Evolutionary conservation across 2,113 vertebrate species (phyloP), one percentile per base, ranked within the genome.

Genomic region (Dasypus novemcinctus): DNA sequence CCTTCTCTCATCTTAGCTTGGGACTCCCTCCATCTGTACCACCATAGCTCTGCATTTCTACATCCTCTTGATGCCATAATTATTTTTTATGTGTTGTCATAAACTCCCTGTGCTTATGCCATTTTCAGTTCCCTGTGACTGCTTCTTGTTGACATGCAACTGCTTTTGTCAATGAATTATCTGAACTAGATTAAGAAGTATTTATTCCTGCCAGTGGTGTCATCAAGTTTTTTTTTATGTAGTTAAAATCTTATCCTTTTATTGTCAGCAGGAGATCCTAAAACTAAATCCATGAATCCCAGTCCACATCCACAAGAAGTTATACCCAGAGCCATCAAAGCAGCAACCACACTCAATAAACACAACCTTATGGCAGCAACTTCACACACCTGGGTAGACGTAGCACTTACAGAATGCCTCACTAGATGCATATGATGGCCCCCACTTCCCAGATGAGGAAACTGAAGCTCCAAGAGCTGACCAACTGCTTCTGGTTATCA

Each of bases 261-360:
- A 7, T 41, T 31, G 20, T n/a, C 27, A 27, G 38, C 7, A 66
- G 21, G 2, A 29, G 76, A 81, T 20, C 4, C 78, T 81, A 20
- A n/a, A 57, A 27, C 1, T 57, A 29, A 71, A 59, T 25, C 38
- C 20, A 12, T 18, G 36, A 71, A n/a, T 27, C 31, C 12, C 52
- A 1, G 52, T 46, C 14, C 25, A 1, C 2, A 12, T 18, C 31
- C 52, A 36, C 31, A 27, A 20, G 38, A 57, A 8, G 49, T n/a
- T 1, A 5, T 4, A 1, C 2, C 7, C 1, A 46, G 38, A 20
- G 29, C 0, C 6, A 15, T 21, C 63, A 17, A 7, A 4, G 12
- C 2, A n/a, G 12, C 33, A 18, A 14, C 7, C 5, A 13, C 25
- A 13, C n/a, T 68, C 36, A 11, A 1, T 38, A 3, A 71, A 59